These are phyloP conservation scores for Ptilorrhoa leucosticta DNA, from an alignment of 2,113 vertebrate genomes.

Conservation along the genomic window DNA sequence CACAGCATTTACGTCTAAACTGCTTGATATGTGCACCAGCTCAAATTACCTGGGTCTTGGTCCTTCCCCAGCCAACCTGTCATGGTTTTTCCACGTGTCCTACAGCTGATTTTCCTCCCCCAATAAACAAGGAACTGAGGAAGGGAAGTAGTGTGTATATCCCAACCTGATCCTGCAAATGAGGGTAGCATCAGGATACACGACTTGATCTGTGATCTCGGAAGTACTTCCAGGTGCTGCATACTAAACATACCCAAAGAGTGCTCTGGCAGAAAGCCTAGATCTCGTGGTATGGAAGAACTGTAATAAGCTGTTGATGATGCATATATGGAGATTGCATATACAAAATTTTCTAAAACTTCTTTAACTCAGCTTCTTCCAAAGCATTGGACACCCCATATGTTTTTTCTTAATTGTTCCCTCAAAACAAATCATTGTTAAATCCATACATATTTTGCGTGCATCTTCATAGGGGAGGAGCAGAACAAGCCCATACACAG, in stretches of 20 bases:
- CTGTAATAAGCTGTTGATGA: conserved; percentile 57
- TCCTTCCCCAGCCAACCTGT: neutral
- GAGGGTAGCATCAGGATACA: neutral
- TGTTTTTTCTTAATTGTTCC: conserved; percentile 52
- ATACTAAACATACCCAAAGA: conserved; percentile 38
- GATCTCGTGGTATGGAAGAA: conserved; percentile 24
- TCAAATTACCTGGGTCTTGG: neutral
- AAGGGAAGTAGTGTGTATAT: neutral
- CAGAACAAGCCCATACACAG: conserved; percentile 43
- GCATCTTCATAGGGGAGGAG: conserved; percentile 7
- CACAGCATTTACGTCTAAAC: neutral
- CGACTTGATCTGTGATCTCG: conserved; percentile 16
- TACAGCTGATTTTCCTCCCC: neutral
- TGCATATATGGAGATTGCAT: conserved; percentile 63
- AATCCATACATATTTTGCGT: conserved; percentile 29
- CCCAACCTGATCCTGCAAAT: neutral
- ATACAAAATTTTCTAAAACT: conserved; percentile 57
- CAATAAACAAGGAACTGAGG: neutral
- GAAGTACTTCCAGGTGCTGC: conserved; percentile 64
- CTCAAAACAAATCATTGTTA: conserved; percentile 45
- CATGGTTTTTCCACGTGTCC: neutral
- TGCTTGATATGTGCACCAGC: fast-evolving
- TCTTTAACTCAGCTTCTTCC: conserved; percentile 57
- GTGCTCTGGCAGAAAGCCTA: conserved; percentile 55
- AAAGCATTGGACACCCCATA: conserved; percentile 37